phyloP scores from a whole-genome alignment of 2,113 vertebrate genomes.

The Lichenostomus cassidix region DNA sequence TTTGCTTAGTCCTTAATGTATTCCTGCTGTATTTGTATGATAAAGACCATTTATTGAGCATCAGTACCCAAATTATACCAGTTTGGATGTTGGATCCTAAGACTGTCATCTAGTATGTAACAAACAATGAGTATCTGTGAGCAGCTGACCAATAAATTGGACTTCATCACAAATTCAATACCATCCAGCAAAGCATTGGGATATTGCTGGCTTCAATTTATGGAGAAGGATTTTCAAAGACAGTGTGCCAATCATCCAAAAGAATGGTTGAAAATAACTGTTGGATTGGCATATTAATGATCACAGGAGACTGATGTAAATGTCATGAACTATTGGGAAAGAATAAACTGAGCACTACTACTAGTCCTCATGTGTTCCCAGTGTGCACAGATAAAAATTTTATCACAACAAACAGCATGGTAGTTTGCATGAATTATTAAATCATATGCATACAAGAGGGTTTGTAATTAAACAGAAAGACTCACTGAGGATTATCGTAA shows the following conservation, averaged over 20 bases:
- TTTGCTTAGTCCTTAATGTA: constrained; percentile 33
- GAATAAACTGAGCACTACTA: constrained; percentile 62
- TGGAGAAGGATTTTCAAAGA: constrained; percentile 56
- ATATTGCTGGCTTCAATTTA: constrained; percentile 33
- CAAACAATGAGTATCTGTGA: constrained; percentile 41
- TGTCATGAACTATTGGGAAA: constrained; percentile 66
- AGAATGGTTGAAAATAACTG: constrained; percentile 42
- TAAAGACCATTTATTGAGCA: constrained; percentile 59
- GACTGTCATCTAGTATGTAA: constrained; percentile 27
- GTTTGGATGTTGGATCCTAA: constrained; percentile 33
- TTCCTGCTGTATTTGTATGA: constrained; percentile 53
- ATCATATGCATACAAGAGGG: constrained; percentile 59
- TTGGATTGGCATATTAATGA: constrained; percentile 66
- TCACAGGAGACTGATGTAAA: constrained; percentile 65
- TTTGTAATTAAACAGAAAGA: constrained; percentile 60
- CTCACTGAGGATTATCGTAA: constrained; percentile 57
- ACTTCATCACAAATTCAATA: constrained; percentile 44
- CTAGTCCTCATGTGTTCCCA: constrained; percentile 52
- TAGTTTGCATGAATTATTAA: constrained; percentile 73
- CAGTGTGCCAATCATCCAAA: constrained; percentile 49
- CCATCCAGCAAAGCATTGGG: neutral
- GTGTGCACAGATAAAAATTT: constrained; percentile 64
- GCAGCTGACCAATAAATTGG: constrained; percentile 42
- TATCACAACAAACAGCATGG: constrained; percentile 71
- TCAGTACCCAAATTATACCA: constrained; percentile 14